Base-by-base conservation (phyloP, 2,797 vertebrate species). In the Lepidocolaptes lacrymiger region DNA sequence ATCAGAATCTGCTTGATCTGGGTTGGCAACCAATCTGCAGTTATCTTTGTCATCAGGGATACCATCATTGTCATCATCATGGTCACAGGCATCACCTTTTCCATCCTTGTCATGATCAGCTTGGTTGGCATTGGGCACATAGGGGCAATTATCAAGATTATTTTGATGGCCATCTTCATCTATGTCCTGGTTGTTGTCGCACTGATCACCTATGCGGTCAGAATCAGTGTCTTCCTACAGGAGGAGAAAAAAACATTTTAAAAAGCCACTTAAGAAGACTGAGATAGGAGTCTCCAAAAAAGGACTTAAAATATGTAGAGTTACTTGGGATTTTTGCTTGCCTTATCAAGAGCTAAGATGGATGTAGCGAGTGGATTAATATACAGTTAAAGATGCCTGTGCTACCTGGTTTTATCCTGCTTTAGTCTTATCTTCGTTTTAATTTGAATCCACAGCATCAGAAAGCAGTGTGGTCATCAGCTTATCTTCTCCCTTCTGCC, bases 161-260 rank as follows among this genome's bases (percentile, higher is more conserved):
- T 99, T 99, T 97, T 99, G 99, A 97, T 99, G 99, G 48, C 99
- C 99, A 12, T 99, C 99, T 93, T 99, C 99, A 48, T 99, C 99
- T 92, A 99, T 99, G 96, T 99, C 99, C 97, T 99, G 99, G 95
- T 99, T 99, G 98, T 98, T 99, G 98, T 99, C 99, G 17, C 99
- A 99, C 66, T 99, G 98, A 96, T 99, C 99, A 89, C 99, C 99
- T 62, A 99, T 97, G 43, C 74, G 99, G 96, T 99, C 99, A 24
- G 99, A 99, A 97, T 99, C 99, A 0, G 99, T 98, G 97, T 99
- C 99, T 56, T 98, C 97, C 99, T 99, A 71, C 54, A 30, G 89
- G 75, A 59, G 5, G 19, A 39, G 10, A 6, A 14, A 28, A 77
- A 71, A 61, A 17, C 5, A 22, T 43, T 61, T 32, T 7, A 34